Percentiles rank a stretch among this genome's conserved stretches.
Evolutionary conservation across 2,888 invertebrate species (phyloP).

Genomic region (Rhamphomyia laevipes): DNA sequence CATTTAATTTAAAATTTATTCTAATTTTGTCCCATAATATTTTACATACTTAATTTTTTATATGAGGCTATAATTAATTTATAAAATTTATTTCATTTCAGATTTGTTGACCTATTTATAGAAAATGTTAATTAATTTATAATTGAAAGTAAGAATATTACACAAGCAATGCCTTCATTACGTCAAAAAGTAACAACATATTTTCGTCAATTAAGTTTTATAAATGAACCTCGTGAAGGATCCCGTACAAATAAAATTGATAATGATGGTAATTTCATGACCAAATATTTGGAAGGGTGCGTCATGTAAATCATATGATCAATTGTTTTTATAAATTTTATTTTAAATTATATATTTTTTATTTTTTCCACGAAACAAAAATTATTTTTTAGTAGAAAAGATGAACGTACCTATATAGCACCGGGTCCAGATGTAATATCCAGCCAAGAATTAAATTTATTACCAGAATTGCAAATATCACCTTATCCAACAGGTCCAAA

Average conservation of each 20-base stretch:
- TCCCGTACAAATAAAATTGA: slow-evolving; percentile 30
- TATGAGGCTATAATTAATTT: too few species aligned
- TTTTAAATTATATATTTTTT: background rate
- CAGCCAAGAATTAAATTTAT: slow-evolving; percentile 58
- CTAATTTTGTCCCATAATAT: too few species aligned
- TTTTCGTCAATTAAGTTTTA: slow-evolving; percentile 58
- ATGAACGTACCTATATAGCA: slow-evolving; percentile 37
- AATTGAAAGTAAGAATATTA: too few species aligned
- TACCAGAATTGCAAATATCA: slow-evolving; percentile 50
- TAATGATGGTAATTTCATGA: slow-evolving; percentile 52
- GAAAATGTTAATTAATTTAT: too few species aligned
- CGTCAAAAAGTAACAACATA: slow-evolving; percentile 59
- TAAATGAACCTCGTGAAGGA: slow-evolving; percentile 45
- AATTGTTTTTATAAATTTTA: too few species aligned
- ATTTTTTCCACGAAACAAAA: background rate
- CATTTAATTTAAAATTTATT: too few species aligned
- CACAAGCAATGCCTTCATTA: slow-evolving; percentile 49
- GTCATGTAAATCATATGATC: slow-evolving; percentile 9
- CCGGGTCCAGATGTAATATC: slow-evolving; percentile 43
- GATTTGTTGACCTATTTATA: too few species aligned
- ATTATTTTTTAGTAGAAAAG: background rate
- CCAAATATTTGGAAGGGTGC: slow-evolving; percentile 59
- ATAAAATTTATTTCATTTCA: too few species aligned
- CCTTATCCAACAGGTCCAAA: slow-evolving; percentile 41
- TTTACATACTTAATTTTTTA: too few species aligned